Evolutionary conservation across 2,797 vertebrate species (phyloP), one percentile per base, ranked within the genome.

Genomic region (Erethizon dorsatum): DNA sequence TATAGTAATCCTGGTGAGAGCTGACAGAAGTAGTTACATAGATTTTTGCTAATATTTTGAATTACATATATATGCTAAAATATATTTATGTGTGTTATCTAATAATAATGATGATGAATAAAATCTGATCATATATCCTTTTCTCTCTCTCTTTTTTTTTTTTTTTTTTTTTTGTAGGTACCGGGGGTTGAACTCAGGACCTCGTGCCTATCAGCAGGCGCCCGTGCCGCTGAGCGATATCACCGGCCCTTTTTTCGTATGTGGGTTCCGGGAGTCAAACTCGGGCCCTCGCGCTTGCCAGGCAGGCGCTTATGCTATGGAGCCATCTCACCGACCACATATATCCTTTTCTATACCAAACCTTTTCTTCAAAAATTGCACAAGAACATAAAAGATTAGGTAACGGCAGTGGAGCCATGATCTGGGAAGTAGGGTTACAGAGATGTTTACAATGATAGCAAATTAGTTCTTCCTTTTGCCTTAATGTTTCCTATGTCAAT

Each of bases 41-140:
- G 26, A 28, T 22, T 95, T 80, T 91, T 93, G 28, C 83, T 90
- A 87, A 92, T 50, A 92, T 92, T 85, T 86, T 94, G 85, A 78
- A 50, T 13, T 61, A 92, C 33, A 89, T 37, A 41, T 28, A 31
- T 52, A 61, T 45, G 11, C 13, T 82, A 92, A 94, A 69, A 67
- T 41, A 63, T 65, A 52, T 37, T 83, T 63, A 56, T 28, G 7
- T 57, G 22, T 75, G 11, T 89, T 79, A 57, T 65, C 80, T 91
- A 86, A 65, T 87, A 88, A 80, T 31, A 73, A 57, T n/a, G 56
- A 45, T 73, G 71, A 45, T 67, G 67, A 69, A 69, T 20, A 37
- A 88, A 92, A 91, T 54, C 33, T 77, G 85, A 73, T 24, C 54
- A 61, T 54, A 80, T 83, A 80, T 65, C 37, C 59, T 80, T 88